A percentile compares a stretch with the other conserved stretches of the same genome.
phyloP scores from a whole-genome alignment of 2,113 vertebrate genomes.

The Rhinopomastus cyanomelas region DNA sequence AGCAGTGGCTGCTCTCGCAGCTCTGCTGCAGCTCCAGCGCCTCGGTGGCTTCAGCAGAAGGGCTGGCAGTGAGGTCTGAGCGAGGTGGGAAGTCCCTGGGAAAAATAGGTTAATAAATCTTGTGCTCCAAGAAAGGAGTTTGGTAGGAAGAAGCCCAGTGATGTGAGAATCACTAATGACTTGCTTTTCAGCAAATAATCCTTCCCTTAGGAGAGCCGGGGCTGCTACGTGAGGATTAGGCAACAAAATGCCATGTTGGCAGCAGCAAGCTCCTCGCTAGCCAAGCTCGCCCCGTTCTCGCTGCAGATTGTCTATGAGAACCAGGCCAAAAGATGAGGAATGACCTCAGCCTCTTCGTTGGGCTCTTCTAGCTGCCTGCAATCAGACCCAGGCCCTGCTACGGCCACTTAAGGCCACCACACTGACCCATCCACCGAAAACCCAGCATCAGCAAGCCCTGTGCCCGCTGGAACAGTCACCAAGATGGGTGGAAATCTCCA shows the following conservation, averaged over 20 bases:
- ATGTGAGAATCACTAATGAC: background rate
- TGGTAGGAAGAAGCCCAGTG: background rate
- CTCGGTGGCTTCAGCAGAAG: background rate
- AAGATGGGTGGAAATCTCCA: background rate
- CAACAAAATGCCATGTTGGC: background rate
- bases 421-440: background rate
- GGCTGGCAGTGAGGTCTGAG: accelerated
- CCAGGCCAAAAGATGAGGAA: background rate
- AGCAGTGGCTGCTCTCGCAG: background rate
- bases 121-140: background rate
- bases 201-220: background rate
- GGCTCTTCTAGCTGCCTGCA: background rate
- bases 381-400: background rate
- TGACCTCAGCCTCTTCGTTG: accelerated
- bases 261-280: background rate
- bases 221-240: background rate
- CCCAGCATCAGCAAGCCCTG: background rate
- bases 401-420: background rate
- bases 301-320: background rate
- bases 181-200: background rate
- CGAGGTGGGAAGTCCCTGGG: background rate
- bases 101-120: background rate
- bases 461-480: background rate
- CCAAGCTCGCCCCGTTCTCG: background rate
- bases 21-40: background rate